Evolutionary conservation across 2,888 invertebrate species (phyloP).

Genomic region (Neocrepidodera transversa): DNA sequence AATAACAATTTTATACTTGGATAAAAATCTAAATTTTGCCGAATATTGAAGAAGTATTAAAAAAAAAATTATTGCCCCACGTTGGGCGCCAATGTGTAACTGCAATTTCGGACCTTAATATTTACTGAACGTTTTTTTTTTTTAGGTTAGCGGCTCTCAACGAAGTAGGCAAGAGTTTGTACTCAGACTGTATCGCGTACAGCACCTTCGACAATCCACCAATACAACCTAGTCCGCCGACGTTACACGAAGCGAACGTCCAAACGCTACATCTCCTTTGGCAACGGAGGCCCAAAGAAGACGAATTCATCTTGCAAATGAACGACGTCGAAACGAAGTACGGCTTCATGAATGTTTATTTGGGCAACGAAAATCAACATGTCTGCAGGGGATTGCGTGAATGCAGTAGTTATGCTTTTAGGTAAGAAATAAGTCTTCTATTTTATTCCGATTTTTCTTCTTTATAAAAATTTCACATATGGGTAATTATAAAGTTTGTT

Average conservation of each 20-base stretch:
- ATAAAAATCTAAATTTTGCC: too few relatives aligned
- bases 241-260: slow-evolving; percentile 69
- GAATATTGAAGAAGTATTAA: too few relatives aligned
- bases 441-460: too few relatives aligned
- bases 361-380: slow-evolving; percentile 68
- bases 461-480: too few relatives aligned
- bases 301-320: slow-evolving; percentile 85
- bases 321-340: slow-evolving; percentile 61
- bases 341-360: slow-evolving; percentile 71
- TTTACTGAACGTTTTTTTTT: too few relatives aligned
- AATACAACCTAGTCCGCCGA: slow-evolving; percentile 78
- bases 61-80: too few relatives aligned
- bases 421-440: slow-evolving; percentile 6
- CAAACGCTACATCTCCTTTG: slow-evolving; percentile 75
- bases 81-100: too few relatives aligned
- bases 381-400: slow-evolving; percentile 21
- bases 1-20: too few relatives aligned
- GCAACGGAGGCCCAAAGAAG: slow-evolving; percentile 77
- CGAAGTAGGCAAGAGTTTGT: slow-evolving; percentile 77
- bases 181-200: slow-evolving; percentile 72
- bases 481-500: too few relatives aligned
- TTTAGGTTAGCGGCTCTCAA: slow-evolving; percentile 80
- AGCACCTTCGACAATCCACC: slow-evolving; percentile 85
- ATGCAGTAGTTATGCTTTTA: slow-evolving; percentile 25
- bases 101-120: too few relatives aligned